These are phyloP conservation scores for Opisthograptis luteolata DNA, from an alignment of 2,888 invertebrate species.

Conservation along the genomic window DNA sequence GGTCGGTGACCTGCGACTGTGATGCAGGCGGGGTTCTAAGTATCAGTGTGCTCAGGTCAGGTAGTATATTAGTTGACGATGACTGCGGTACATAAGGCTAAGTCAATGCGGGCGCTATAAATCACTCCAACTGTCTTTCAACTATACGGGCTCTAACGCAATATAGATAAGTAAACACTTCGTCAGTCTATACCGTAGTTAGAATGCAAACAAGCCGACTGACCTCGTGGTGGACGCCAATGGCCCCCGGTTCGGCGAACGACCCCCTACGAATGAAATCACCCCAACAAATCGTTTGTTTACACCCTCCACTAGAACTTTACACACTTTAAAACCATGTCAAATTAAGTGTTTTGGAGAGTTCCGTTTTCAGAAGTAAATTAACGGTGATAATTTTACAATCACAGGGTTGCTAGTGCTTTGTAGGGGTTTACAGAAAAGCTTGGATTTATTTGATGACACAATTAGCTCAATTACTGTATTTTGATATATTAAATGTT, in stretches of 20 bases:
- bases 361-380: not conserved
- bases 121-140: not conserved
- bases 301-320: conserved; percentile 9
- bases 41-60: no score
- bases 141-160: not conserved
- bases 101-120: conserved; percentile 7
- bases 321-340: not conserved
- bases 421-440: not conserved
- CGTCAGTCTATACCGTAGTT: not conserved
- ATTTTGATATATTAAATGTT: no score
- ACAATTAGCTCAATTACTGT: conserved; percentile 7
- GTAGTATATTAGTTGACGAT: no score
- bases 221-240: conserved; percentile 17
- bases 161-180: not conserved
- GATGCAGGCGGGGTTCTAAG: no score
- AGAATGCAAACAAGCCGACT: conserved; percentile 14
- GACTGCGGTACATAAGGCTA: no score
- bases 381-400: no score
- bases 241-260: conserved; percentile 7
- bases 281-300: conserved; percentile 28
- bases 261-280: conserved; percentile 23
- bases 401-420: not conserved
- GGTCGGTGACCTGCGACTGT: conserved; percentile 1
- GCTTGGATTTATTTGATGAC: conserved; percentile 15
- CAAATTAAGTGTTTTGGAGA: not conserved